These are phyloP conservation scores for Polyergus mexicanus DNA, from an alignment of 1,140 invertebrate species.

Conservation along the genomic window DNA sequence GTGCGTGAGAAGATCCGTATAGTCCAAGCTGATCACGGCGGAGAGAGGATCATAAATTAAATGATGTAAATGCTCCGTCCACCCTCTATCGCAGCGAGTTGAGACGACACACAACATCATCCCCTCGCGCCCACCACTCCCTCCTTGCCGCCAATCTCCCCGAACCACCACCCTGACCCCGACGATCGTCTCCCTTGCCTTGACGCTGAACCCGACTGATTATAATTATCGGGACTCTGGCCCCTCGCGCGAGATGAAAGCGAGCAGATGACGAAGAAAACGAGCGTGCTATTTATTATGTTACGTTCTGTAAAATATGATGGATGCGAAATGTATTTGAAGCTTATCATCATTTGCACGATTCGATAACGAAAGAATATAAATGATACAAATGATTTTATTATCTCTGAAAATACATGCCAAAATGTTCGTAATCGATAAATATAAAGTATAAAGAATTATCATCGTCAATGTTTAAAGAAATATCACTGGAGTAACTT, in stretches of 20 bases:
- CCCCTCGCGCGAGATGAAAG: conserved; percentile 62
- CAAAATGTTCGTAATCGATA: not conserved
- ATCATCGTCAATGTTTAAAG: not conserved
- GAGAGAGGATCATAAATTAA: conserved; percentile 86
- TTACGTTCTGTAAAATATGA: conserved; percentile 9
- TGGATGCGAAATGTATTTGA: not conserved
- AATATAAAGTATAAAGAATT: not conserved
- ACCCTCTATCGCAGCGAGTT: conserved; percentile 82
- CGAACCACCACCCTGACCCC: conserved; percentile 42
- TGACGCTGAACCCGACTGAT: conserved; percentile 70
- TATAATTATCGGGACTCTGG: conserved; percentile 78
- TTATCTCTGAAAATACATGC: not conserved
- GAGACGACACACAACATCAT: conserved; percentile 77
- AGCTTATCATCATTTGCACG: conserved; percentile 17
- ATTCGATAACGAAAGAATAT: not conserved
- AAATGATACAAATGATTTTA: not conserved
- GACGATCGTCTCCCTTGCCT: conserved; percentile 63
- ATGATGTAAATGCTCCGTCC: conserved; percentile 87
- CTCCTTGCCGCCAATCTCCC: conserved; percentile 8
- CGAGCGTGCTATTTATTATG: conserved; percentile 36
- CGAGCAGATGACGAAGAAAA: conserved; percentile 45
- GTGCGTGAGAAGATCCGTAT: conserved; percentile 21
- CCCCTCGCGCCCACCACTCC: conserved; percentile 66
- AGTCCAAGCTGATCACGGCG: conserved; percentile 67
- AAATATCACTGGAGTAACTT: not conserved